Evolutionary conservation across 2,888 invertebrate genomes (phyloP), one percentile per base, ranked within the genome.

Genomic region (Plebejus argus): DNA sequence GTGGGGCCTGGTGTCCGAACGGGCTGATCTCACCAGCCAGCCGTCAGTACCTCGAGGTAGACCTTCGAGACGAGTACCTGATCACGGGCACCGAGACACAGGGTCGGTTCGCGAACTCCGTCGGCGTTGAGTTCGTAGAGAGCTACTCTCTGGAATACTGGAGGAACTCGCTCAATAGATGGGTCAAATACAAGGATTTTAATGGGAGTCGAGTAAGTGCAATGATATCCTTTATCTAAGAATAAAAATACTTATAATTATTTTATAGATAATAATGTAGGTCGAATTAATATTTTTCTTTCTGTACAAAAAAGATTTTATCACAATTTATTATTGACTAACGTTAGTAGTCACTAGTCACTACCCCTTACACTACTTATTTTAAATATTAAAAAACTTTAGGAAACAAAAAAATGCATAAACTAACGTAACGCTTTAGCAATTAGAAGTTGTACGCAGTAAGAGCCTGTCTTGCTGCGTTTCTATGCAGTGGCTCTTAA

Each of bases 1-100:
- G 98, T 0, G 98, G 98, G 0, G 98, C 98, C 0, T 98, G 98
- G 98, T 98, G 98, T 90, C 98, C 98, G 10, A 96, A 97, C 85
- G 96, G 96, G 0, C 96, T 97, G 85, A 97, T 98, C 83, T 95
- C 96, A 82, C 95, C 96, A 77, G 95, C 96, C 78, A 96, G 97
- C 78, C 95, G 97, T 18, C 98, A 98, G 87, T 98, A 96, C 89
- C 93, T 98, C 75, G 97, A 98, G 89, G 95, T 97, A 76, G 96
- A 98, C 86, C 94, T 98, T 70, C 95, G 95, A 28, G 95, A 94
- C 78, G 95, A 97, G 84, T 97, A 97, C 88, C 94, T 98, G 83
- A 96, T 98, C 85, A 97, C 98, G 0, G 96, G 96, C 90, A 96
- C 97, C 0, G 98, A 98, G 86, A 98, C 98, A 1, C 98, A 98